Evolutionary conservation across 2,797 vertebrate species (phyloP).

Genomic region (Manis javanica): DNA sequence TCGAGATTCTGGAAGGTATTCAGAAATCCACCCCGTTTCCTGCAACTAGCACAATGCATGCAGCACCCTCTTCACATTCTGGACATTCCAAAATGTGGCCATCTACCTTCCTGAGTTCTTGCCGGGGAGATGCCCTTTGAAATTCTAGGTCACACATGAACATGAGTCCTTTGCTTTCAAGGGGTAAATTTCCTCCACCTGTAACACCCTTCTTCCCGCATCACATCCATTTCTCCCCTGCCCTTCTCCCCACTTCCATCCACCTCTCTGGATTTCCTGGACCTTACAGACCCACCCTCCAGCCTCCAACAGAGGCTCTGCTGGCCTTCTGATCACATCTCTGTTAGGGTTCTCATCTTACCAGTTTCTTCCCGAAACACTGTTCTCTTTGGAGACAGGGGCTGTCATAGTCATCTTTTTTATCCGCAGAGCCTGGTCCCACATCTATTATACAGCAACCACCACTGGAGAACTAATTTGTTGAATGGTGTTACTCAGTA

Average conservation of each 20-base stretch:
- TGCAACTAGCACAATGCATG: background rate
- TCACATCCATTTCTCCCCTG: background rate
- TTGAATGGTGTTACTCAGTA: background rate
- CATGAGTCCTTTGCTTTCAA: slow-evolving; percentile 2
- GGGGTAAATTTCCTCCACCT: background rate
- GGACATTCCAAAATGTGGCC: background rate
- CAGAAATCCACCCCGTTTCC: background rate
- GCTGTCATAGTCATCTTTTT: background rate
- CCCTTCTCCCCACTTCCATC: background rate
- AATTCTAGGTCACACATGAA: background rate
- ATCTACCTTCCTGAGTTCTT: background rate
- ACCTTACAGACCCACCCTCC: background rate
- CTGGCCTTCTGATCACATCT: background rate
- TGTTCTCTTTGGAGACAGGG: background rate
- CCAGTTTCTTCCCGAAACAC: background rate
- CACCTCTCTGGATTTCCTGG: background rate
- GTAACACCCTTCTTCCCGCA: background rate
- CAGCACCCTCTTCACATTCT: background rate
- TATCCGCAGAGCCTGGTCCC: background rate
- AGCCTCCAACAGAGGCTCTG: background rate
- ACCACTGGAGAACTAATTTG: background rate
- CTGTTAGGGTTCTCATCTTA: background rate
- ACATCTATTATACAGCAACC: background rate
- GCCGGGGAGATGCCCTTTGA: background rate
- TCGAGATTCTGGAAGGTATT: background rate